Percentiles rank a stretch among this genome's conserved stretches.
These are phyloP conservation scores for Enteromius radiatus DNA, from an alignment of 2,797 vertebrate genomes.

Conservation along the genomic window DNA sequence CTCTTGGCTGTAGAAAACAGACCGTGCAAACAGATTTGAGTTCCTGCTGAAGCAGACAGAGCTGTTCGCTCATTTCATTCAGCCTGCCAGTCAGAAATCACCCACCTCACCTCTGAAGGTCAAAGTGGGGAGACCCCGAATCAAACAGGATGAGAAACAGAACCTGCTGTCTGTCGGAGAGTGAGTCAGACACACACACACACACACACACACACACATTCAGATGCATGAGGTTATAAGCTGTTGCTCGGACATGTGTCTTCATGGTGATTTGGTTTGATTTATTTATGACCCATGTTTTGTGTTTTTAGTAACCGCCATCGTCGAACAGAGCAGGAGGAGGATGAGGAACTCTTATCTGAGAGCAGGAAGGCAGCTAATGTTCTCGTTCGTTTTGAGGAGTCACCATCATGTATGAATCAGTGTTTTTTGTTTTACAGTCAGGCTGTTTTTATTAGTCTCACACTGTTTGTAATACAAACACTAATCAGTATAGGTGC, in stretches of 20 bases:
- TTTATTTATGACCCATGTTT: neutral
- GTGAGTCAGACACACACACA: slow-evolving; percentile 71
- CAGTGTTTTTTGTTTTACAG: slow-evolving; percentile 2
- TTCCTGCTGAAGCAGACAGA: slow-evolving; percentile 90
- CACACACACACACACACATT: slow-evolving; percentile 16
- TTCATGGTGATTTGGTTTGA: neutral
- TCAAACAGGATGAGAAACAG: slow-evolving; percentile 87
- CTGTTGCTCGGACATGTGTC: slow-evolving; percentile 5
- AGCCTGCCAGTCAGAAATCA: slow-evolving; percentile 86
- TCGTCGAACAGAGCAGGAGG: slow-evolving; percentile 86
- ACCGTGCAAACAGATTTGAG: slow-evolving; percentile 87
- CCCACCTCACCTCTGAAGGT: slow-evolving; percentile 86
- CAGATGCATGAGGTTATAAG: neutral
- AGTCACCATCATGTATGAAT: slow-evolving; percentile 86
- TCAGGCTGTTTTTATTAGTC: neutral
- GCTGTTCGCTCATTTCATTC: slow-evolving; percentile 89
- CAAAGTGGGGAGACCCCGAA: slow-evolving; percentile 80
- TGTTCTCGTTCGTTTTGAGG: slow-evolving; percentile 85
- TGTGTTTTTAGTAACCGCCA: slow-evolving; percentile 80
- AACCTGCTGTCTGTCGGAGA: slow-evolving; percentile 85
- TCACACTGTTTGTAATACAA: neutral
- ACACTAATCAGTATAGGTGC: neutral
- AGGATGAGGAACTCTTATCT: slow-evolving; percentile 86
- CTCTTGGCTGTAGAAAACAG: slow-evolving; percentile 79
- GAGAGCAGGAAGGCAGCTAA: slow-evolving; percentile 84